A percentile compares a stretch with the other conserved stretches of the same genome.
phyloP scores from a whole-genome alignment of 2,113 vertebrate genomes.

The Tragelaphus strepsiceros region DNA sequence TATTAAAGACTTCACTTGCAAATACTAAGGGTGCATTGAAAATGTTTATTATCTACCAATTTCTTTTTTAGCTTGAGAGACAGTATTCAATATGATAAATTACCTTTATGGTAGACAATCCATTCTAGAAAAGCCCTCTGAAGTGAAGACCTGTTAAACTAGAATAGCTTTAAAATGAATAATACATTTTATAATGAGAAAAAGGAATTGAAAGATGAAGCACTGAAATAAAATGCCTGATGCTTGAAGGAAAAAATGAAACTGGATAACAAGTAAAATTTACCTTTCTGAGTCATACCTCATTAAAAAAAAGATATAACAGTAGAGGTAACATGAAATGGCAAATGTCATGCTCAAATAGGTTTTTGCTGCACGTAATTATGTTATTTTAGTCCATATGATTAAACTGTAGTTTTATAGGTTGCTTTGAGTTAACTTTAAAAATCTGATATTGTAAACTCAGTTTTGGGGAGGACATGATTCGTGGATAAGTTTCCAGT shows the following conservation, averaged over 20 bases:
- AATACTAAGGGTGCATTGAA: not conserved
- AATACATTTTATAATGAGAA: slow-evolving; percentile 65
- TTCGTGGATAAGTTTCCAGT: not conserved
- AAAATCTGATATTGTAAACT: not conserved
- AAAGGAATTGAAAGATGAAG: slow-evolving; percentile 57
- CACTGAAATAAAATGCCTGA: slow-evolving; percentile 41
- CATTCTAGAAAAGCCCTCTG: slow-evolving; percentile 48
- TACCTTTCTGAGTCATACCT: not conserved
- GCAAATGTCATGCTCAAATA: not conserved
- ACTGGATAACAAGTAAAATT: slow-evolving; percentile 5
- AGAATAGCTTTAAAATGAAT: slow-evolving; percentile 66
- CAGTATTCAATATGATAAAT: slow-evolving; percentile 63
- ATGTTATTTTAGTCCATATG: not conserved
- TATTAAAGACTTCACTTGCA: slow-evolving; percentile 39
- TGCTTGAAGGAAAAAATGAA: not conserved
- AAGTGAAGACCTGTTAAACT: slow-evolving; percentile 60
- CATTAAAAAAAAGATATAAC: not conserved
- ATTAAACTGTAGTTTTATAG: not conserved
- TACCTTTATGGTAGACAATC: slow-evolving; percentile 54
- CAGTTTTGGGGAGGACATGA: not conserved
- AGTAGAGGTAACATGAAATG: not conserved
- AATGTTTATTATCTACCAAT: slow-evolving; percentile 67
- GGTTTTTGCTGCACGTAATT: not conserved
- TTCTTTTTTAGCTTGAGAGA: slow-evolving; percentile 62
- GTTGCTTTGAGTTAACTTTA: not conserved